A percentile compares a stretch with the other conserved stretches of the same genome.
Conservation (phyloP, 1,140 invertebrate genomes). For the Trachelipus rathkii region DNA sequence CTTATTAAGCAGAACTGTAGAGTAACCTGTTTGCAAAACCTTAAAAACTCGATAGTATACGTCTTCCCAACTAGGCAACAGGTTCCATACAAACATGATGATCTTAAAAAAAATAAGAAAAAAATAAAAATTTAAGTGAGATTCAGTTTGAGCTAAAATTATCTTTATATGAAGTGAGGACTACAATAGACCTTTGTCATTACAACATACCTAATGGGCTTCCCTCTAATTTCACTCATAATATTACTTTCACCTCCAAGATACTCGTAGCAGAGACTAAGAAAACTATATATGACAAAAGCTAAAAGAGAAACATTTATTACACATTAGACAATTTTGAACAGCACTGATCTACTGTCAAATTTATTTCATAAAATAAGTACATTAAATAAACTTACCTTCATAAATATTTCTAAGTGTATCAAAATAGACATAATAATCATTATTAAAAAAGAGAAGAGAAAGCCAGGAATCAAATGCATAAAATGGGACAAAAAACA, state of each 20-base stretch:
- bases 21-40: constrained; percentile 99
- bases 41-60: constrained; percentile 96
- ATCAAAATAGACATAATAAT: constrained; percentile 98
- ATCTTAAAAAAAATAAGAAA: constrained; percentile 28
- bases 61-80: constrained; percentile 94
- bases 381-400: constrained; percentile 59
- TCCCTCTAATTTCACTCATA: constrained; percentile 97
- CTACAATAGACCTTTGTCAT: too few relatives aligned
- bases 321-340: background rate
- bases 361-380: constrained; percentile 21
- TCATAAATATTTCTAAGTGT: constrained; percentile 98
- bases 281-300: constrained; percentile 99
- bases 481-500: constrained; percentile 99
- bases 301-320: constrained; percentile 62
- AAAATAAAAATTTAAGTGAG: background rate
- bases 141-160: background rate
- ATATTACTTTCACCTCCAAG: constrained; percentile 92
- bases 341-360: background rate
- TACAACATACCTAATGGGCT: constrained; percentile 74
- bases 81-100: constrained; percentile 89
- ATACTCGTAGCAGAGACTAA: constrained; percentile 96
- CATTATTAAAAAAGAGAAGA: constrained; percentile 94
- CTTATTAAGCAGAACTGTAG: constrained; percentile 98
- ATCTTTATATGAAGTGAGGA: too few relatives aligned
- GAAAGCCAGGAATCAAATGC: constrained; percentile 97